A percentile compares a stretch with the other conserved stretches of the same genome.
Evolutionary conservation across 2,888 invertebrate genomes (phyloP).

Genomic region (Siphlonurus alternatus): DNA sequence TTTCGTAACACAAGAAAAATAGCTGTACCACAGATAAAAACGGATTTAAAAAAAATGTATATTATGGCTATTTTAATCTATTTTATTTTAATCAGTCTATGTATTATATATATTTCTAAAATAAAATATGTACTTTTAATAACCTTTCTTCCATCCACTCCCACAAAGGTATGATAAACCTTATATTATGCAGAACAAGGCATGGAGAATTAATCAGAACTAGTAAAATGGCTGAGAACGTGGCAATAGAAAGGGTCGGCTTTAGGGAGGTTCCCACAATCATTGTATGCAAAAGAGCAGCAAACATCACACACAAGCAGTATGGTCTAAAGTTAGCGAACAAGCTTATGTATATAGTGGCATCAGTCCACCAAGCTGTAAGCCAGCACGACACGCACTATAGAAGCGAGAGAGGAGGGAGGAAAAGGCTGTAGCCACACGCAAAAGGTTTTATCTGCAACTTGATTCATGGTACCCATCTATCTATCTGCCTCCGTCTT

Average conservation of each 20-base stretch:
- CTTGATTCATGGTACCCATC: conserved; percentile 1
- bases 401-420: background rate
- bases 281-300: conserved; percentile 1
- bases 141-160: no score
- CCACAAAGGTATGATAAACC: no score
- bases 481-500: background rate
- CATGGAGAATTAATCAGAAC: background rate
- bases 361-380: background rate
- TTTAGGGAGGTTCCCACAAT: background rate
- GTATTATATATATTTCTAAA: no score
- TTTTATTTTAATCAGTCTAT: no score
- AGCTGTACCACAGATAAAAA: no score
- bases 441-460: conserved; percentile 1
- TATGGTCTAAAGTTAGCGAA: background rate
- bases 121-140: no score
- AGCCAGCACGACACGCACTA: background rate
- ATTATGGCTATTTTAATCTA: no score
- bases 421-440: background rate
- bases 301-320: background rate
- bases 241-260: background rate
- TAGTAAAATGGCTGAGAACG: no score
- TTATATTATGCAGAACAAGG: background rate
- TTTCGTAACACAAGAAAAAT: no score
- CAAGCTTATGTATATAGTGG: background rate
- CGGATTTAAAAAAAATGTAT: no score